A percentile compares a stretch with the other conserved stretches of the same genome.
phyloP scores from a whole-genome alignment of 2,113 vertebrate genomes.

The Syngnathus floridae region DNA sequence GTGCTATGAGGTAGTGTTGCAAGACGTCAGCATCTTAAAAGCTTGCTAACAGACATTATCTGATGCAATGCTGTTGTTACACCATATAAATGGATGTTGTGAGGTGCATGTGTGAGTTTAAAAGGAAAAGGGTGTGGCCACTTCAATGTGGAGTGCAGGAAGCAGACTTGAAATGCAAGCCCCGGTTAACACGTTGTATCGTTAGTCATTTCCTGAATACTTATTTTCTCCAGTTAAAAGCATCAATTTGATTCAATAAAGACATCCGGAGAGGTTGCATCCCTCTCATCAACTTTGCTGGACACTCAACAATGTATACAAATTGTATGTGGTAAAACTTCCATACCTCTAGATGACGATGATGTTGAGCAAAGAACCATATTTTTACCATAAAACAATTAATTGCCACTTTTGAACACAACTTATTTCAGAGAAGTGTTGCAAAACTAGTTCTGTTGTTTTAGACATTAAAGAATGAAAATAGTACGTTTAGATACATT shows the following conservation, averaged over 20 bases:
- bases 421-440: too few species aligned
- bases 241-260: neutral
- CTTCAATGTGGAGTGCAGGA: conserved; percentile 12
- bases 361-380: too few species aligned
- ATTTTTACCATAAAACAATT: too few species aligned
- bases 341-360: neutral
- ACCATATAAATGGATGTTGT: conserved; percentile 7
- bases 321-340: neutral
- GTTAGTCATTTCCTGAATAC: conserved; percentile 20
- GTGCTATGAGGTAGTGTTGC: too few species aligned
- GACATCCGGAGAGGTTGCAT: neutral
- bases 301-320: neutral
- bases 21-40: neutral
- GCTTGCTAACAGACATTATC: neutral
- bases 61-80: neutral
- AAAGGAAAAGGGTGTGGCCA: neutral
- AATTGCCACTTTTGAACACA: too few species aligned
- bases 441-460: too few species aligned
- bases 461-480: too few species aligned
- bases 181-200: conserved; percentile 1
- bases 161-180: conserved; percentile 9
- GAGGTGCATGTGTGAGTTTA: neutral
- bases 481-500: too few species aligned
- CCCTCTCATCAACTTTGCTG: neutral
- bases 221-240: conserved; percentile 18